phyloP scores from a whole-genome alignment of 2,113 vertebrate species.

The Chrysemys picta region DNA sequence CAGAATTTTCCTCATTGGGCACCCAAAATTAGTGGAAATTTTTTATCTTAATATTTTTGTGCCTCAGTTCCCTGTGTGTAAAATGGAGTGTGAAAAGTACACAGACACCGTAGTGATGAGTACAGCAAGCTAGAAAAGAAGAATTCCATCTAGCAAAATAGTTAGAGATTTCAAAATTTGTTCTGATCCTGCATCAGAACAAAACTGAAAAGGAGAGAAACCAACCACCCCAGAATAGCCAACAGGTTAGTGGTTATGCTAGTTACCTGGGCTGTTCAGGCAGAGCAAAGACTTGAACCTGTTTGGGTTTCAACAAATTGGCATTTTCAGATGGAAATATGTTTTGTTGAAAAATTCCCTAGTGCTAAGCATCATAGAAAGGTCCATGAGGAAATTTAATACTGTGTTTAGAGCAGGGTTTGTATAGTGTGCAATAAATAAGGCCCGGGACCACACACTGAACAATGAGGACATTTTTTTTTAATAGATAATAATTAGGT shows the following conservation, averaged over 20 bases:
- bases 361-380: fast-evolving
- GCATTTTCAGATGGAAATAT: background rate
- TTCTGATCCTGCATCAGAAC: background rate
- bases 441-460: background rate
- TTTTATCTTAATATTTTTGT: no score
- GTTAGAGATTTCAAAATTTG: no score
- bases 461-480: background rate
- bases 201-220: background rate
- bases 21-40: no score
- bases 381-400: background rate
- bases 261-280: background rate
- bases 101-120: no score
- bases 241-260: background rate
- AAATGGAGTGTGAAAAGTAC: no score
- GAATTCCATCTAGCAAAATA: no score
- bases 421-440: background rate
- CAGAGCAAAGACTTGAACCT: fast-evolving
- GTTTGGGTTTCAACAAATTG: background rate
- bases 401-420: background rate
- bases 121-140: no score
- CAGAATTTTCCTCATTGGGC: background rate
- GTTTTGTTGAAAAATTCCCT: background rate
- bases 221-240: fast-evolving
- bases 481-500: background rate
- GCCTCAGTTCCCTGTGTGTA: no score